Percentiles rank a stretch among this genome's conserved stretches.
Evolutionary conservation across 2,888 invertebrate genomes (phyloP).

Genomic region (Fragum sueziense): DNA sequence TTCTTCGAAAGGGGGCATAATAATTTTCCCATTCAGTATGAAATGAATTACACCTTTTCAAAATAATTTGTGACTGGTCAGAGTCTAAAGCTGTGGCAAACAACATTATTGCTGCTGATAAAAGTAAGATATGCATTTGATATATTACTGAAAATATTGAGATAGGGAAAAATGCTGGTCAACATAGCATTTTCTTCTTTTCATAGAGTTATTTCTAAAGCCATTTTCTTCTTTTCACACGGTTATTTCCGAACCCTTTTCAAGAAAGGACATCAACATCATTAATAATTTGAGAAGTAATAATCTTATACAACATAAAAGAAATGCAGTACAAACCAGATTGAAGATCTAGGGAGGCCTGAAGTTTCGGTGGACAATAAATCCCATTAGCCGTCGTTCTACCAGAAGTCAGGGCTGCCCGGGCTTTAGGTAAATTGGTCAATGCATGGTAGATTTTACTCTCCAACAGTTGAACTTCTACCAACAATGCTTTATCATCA

Average conservation of each 20-base stretch:
- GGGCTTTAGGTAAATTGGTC: slow-evolving; percentile 94
- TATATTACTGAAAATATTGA: not conserved
- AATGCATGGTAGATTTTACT: slow-evolving; percentile 99
- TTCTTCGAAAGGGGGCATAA: too few relatives aligned
- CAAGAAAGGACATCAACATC: not conserved
- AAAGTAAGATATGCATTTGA: too few relatives aligned
- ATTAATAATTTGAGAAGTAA: not conserved
- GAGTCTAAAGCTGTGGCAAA: too few relatives aligned
- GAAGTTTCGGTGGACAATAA: slow-evolving; percentile 99
- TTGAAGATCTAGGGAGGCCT: slow-evolving; percentile 97
- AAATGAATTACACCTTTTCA: too few relatives aligned
- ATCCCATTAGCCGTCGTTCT: slow-evolving; percentile 99
- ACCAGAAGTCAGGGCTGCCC: slow-evolving; percentile 98
- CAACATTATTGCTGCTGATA: too few relatives aligned
- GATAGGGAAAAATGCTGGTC: not conserved
- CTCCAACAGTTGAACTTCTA: slow-evolving; percentile 98
- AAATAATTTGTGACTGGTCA: too few relatives aligned
- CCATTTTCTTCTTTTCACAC: too few relatives aligned
- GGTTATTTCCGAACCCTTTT: too few relatives aligned
- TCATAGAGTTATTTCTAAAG: not conserved
- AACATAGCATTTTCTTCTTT: not conserved
- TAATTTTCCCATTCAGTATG: too few relatives aligned
- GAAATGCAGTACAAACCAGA: slow-evolving; percentile 86
- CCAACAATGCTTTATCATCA: slow-evolving; percentile 99
- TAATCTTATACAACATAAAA: not conserved